Base-by-base conservation (phyloP, 2,797 vertebrate species). In the Mycteria americana region DNA sequence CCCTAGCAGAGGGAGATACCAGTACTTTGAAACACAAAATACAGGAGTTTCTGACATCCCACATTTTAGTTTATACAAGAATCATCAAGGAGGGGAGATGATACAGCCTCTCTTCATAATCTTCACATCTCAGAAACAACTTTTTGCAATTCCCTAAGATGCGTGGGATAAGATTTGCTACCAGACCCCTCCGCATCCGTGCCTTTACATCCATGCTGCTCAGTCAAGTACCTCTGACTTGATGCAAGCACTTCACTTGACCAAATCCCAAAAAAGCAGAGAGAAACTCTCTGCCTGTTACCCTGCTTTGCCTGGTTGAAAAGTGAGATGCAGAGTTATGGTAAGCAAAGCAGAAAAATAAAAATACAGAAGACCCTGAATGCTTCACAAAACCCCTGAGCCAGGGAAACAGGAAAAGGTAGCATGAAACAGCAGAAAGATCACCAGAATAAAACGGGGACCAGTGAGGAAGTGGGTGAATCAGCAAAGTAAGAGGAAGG, bases 171-270 rank as follows among this genome's bases (percentile, higher is more conserved):
- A 59, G 31, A 69, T 45, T 85, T 75, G 23, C 54, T n/a, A 24
- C 35, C 25, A 64, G 22, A 19, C 6, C 11, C 8, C 11, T 51
- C 1, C 1, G 0, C 23, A 30, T 28, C 23, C 8, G 2, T 21
- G 30, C 23, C 37, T n/a, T 70, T 62, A n/a, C 18, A 31, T 27
- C 41, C 3, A 0, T 45, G 59, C 50, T 53, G n/a, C 86, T 48
- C 27, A 9, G 24, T 11, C 41, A n/a, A 39, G 15, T 19, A 13
- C 11, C 41, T 53, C 50, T 4, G 19, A 54, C 31, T 41, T 13
- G 2, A 48, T 27, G 23, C 27, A 69, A 70, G 25, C 22, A 13
- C 31, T 83, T 83, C 27, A 41, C 7, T 54, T 54, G 25, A 50
- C 23, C 6, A 5, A 86, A 59, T 17, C 35, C 45, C 33, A 33